Conservation (phyloP, 2,113 vertebrate species). For the Gracilinanus agilis region DNA sequence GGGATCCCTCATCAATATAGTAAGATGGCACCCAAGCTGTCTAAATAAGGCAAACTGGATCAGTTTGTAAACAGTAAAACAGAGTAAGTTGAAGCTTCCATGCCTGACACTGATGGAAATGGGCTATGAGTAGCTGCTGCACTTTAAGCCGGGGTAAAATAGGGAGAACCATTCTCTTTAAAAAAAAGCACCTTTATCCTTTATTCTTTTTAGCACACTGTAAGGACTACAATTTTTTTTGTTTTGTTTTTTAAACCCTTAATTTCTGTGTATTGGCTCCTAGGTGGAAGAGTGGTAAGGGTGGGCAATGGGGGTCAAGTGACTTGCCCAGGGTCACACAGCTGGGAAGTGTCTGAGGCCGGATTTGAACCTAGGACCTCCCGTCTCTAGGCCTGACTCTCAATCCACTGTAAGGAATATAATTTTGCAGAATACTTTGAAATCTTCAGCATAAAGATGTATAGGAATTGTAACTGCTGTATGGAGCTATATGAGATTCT, state of each 20-base stretch:
- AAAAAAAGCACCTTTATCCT: not conserved
- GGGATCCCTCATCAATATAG: not conserved
- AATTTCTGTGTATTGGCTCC: too few species aligned
- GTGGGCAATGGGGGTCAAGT: too few species aligned
- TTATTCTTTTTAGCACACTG: not conserved
- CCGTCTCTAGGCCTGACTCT: too few species aligned
- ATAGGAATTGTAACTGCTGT: not conserved
- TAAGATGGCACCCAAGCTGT: not conserved
- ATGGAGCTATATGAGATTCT: not conserved
- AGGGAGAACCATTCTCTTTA: not conserved
- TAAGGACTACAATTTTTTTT: not conserved
- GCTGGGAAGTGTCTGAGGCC: too few species aligned
- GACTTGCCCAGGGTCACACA: too few species aligned
- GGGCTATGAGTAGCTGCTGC: not conserved
- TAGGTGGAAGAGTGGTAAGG: too few species aligned
- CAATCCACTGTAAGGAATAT: not conserved
- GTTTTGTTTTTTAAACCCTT: too few species aligned
- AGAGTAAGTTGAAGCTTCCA: not conserved
- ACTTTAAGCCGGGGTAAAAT: not conserved
- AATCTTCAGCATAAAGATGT: not conserved
- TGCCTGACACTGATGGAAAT: not conserved
- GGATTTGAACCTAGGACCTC: too few species aligned
- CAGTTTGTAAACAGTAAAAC: not conserved
- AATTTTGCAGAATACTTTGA: not conserved
- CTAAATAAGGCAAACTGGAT: not conserved